These are phyloP conservation scores for Illadopsis cleaveri DNA, from an alignment of 2,113 vertebrate genomes.

Conservation along the genomic window DNA sequence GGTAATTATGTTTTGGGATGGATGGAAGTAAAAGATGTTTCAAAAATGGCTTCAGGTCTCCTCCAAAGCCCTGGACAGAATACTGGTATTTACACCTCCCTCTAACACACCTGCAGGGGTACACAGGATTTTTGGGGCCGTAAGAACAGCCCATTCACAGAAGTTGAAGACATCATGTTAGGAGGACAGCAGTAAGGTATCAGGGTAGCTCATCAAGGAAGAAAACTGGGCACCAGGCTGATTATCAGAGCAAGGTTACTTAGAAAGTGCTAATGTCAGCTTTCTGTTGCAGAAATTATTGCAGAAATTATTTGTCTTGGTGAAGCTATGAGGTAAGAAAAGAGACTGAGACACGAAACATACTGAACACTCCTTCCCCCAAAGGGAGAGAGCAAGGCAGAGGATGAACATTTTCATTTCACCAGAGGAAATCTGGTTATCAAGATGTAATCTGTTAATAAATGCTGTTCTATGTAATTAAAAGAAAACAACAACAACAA, in stretches of 20 bases:
- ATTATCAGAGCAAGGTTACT: background rate
- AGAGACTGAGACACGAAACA: background rate
- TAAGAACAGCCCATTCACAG: background rate
- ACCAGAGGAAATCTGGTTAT: background rate
- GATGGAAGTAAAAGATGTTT: background rate
- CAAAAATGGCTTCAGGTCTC: background rate
- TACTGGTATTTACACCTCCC: background rate
- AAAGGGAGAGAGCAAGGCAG: background rate
- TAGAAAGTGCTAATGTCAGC: background rate
- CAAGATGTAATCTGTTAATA: constrained; percentile 12
- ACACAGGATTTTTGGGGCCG: background rate
- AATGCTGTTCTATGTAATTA: background rate
- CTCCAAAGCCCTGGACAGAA: background rate
- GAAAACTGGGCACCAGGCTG: background rate
- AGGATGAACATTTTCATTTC: background rate
- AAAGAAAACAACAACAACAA: background rate
- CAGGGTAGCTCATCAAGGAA: background rate
- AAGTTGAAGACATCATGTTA: background rate
- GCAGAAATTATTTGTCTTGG: background rate
- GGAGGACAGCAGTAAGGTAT: background rate
- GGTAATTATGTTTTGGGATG: background rate
- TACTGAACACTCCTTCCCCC: background rate
- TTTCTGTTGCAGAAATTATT: background rate
- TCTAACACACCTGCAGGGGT: background rate
- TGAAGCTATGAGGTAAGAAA: background rate